phyloP scores from a whole-genome alignment of 1,140 invertebrate species.

The Phocides pigmalion region DNA sequence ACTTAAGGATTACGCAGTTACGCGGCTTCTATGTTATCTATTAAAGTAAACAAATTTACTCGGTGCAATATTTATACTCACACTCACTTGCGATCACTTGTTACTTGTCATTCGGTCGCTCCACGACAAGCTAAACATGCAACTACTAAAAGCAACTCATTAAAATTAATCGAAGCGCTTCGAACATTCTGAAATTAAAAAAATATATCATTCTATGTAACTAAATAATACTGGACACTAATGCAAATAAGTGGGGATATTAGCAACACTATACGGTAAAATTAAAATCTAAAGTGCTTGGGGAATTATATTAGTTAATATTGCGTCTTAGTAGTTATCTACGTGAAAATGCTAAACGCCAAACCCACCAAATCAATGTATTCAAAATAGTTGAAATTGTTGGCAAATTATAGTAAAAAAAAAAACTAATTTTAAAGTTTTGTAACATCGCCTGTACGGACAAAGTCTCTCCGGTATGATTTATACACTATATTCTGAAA shows the following conservation, averaged over 20 bases:
- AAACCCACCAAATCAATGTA: no score
- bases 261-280: not conserved
- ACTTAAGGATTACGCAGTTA: slow-evolving; percentile 24
- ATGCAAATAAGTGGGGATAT: slow-evolving; percentile 14
- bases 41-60: slow-evolving; percentile 19
- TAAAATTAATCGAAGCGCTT: slow-evolving; percentile 60
- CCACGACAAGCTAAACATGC: slow-evolving; percentile 66
- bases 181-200: slow-evolving; percentile 69
- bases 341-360: no score
- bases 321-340: slow-evolving; percentile 5
- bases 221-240: slow-evolving; percentile 5
- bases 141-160: slow-evolving; percentile 75
- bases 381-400: no score
- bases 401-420: no score
- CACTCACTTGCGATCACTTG: slow-evolving; percentile 33
- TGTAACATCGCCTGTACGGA: no score
- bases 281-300: not conserved
- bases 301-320: not conserved
- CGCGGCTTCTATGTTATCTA: slow-evolving; percentile 22
- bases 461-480: no score
- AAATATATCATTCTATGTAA: slow-evolving; percentile 40
- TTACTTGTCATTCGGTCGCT: slow-evolving; percentile 39
- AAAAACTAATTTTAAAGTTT: no score
- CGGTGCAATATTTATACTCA: slow-evolving; percentile 33
- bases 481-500: no score